Evolutionary conservation across 2,797 vertebrate genomes (phyloP).

Genomic region (Artibeus jamaicensis): DNA sequence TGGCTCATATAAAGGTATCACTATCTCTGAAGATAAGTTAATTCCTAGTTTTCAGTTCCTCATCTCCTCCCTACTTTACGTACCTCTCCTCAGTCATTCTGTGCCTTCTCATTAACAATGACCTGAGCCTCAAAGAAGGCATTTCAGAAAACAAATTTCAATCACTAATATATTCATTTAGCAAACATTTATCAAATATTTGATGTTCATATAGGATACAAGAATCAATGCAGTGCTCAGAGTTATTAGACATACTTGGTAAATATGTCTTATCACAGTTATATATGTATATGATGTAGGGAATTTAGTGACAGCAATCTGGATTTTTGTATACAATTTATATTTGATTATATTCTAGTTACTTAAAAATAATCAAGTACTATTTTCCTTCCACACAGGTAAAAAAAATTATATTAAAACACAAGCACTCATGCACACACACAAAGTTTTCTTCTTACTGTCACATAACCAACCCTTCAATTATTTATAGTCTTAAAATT

Average conservation of each 20-base stretch:
- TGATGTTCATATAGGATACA: neutral
- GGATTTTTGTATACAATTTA: neutral
- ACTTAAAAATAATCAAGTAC: neutral
- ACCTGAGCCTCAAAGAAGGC: neutral
- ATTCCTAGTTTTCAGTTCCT: neutral
- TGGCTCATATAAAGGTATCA: neutral
- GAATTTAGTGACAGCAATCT: neutral
- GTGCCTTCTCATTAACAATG: neutral
- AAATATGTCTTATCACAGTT: neutral
- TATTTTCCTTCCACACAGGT: neutral
- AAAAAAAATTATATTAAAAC: neutral
- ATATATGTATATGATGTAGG: neutral
- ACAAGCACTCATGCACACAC: neutral
- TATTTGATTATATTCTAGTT: neutral
- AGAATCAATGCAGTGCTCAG: neutral
- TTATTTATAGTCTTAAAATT: neutral
- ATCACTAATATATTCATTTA: neutral
- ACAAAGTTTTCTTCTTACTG: neutral
- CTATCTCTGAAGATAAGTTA: neutral
- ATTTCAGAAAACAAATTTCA: neutral
- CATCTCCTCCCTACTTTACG: neutral
- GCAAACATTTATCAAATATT: neutral
- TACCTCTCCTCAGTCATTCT: neutral
- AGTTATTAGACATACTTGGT: neutral
- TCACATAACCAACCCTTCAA: neutral